These are phyloP conservation scores for Criorhina ranunculi DNA, from an alignment of 2,888 invertebrate species.

Conservation along the genomic window DNA sequence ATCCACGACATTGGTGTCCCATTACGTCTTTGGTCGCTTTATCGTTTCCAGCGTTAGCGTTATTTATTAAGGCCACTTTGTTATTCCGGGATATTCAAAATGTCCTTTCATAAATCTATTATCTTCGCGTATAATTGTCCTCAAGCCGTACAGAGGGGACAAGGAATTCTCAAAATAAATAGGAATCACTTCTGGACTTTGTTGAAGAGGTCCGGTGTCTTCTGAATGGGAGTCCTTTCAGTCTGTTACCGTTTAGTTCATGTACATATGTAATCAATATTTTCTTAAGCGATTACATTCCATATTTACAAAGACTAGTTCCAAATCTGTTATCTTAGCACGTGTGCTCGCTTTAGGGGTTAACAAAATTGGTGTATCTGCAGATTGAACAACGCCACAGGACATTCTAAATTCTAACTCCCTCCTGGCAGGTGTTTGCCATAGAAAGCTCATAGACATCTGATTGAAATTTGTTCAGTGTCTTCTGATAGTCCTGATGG, in stretches of 20 bases:
- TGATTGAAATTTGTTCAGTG: constrained; percentile 20
- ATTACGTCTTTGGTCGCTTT: background rate
- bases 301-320: too few species aligned
- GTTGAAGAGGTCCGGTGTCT: too few species aligned
- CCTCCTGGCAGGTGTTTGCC: constrained; percentile 9
- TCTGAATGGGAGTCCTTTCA: too few species aligned
- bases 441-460: background rate
- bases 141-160: too few species aligned
- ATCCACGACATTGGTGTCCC: constrained; percentile 48
- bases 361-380: constrained; percentile 6
- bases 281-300: too few species aligned
- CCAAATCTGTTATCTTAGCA: too few species aligned
- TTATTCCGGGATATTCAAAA: constrained; percentile 61
- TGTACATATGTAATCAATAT: too few species aligned
- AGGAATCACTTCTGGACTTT: too few species aligned
- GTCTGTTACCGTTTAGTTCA: too few species aligned
- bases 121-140: constrained; percentile 48
- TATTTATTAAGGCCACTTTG: constrained; percentile 59
- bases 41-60: constrained; percentile 25
- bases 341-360: too few species aligned
- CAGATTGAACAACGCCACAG: constrained; percentile 9
- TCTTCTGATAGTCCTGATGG: constrained; percentile 1
- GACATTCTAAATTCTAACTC: constrained; percentile 26
- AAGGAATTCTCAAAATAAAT: too few species aligned
- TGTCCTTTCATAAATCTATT: constrained; percentile 70